These are phyloP conservation scores for Prunella himalayana DNA, from an alignment of 2,113 vertebrate species.

Conservation along the genomic window DNA sequence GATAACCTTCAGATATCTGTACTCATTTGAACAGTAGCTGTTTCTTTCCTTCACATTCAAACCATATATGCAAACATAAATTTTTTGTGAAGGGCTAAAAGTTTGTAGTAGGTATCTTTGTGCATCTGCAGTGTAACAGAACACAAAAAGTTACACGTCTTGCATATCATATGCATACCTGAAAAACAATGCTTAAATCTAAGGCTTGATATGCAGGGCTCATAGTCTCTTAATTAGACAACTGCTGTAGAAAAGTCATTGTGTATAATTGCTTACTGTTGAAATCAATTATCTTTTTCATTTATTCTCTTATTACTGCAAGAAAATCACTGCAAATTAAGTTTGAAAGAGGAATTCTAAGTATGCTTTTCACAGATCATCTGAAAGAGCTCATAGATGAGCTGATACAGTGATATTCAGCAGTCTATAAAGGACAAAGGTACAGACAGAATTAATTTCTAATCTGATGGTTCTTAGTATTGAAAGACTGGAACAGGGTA, in stretches of 20 bases:
- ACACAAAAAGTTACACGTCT: constrained; percentile 40
- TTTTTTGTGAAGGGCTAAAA: constrained; percentile 1
- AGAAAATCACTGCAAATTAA: constrained; percentile 5
- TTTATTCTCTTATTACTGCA: constrained; percentile 5
- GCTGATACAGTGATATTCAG: background rate
- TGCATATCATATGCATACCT: background rate
- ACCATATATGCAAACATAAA: background rate
- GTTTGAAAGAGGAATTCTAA: constrained; percentile 42
- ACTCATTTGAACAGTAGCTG: background rate
- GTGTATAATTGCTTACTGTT: constrained; percentile 12
- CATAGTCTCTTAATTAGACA: background rate
- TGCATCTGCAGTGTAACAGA: background rate
- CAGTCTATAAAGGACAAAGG: constrained; percentile 31
- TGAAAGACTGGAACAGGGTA: background rate
- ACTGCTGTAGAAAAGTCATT: constrained; percentile 6
- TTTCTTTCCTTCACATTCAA: background rate
- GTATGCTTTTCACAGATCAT: constrained; percentile 1
- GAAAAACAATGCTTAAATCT: background rate
- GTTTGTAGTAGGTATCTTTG: background rate
- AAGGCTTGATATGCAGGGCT: background rate
- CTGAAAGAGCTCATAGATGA: background rate
- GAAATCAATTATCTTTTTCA: background rate
- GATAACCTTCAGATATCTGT: background rate
- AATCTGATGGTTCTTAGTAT: background rate
- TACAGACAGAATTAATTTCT: background rate